Evolutionary conservation across 2,797 vertebrate species (phyloP).

Genomic region (Chrysocyon brachyurus): DNA sequence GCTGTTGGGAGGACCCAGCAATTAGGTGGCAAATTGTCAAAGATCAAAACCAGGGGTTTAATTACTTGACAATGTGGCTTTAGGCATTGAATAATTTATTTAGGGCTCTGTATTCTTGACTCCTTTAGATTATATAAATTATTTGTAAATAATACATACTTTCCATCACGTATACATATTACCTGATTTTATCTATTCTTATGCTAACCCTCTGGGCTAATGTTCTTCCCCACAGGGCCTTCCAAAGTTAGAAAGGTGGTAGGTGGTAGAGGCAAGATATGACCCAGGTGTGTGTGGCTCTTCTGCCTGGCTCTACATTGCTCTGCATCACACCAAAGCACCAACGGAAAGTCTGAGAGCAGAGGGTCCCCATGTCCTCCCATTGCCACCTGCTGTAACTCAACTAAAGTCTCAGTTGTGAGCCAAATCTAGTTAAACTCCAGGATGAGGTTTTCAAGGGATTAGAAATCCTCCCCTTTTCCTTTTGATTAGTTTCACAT

Average conservation of each 20-base stretch:
- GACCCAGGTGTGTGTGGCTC: neutral
- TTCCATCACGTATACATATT: neutral
- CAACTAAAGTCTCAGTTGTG: neutral
- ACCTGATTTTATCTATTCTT: neutral
- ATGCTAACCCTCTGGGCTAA: neutral
- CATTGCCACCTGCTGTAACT: neutral
- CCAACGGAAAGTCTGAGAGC: rapidly evolving
- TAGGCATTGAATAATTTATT: neutral
- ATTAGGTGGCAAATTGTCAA: neutral
- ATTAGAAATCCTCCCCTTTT: neutral
- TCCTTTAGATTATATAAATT: neutral
- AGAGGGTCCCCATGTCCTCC: neutral
- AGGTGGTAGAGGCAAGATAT: neutral
- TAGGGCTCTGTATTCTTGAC: neutral
- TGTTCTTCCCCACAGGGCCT: neutral
- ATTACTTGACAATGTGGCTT: neutral
- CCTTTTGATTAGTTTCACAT: slow-evolving; percentile 36
- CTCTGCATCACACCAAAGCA: neutral
- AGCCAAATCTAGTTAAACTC: neutral
- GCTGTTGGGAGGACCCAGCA: neutral
- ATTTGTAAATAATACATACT: neutral
- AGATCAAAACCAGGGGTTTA: neutral
- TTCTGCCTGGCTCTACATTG: neutral
- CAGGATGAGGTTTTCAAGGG: neutral
- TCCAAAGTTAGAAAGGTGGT: neutral